These are phyloP conservation scores for Crax fasciolata DNA, from an alignment of 2,797 vertebrate species.

Conservation along the genomic window DNA sequence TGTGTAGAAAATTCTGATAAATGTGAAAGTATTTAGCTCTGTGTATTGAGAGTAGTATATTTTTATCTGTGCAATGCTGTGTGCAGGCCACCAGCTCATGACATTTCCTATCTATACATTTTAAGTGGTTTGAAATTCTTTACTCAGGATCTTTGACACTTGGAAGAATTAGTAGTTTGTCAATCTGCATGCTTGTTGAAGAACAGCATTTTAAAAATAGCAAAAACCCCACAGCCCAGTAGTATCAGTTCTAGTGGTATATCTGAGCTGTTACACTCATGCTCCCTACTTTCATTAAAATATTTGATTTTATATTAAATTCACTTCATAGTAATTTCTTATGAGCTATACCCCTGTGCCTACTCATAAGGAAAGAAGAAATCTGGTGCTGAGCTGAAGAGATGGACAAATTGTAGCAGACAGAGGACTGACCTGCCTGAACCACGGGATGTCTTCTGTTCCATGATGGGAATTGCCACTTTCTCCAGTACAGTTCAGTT, in stretches of 20 bases:
- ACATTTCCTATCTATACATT: constrained; percentile 81
- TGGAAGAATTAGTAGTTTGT: constrained; percentile 73
- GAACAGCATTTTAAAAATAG: constrained; percentile 48
- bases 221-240: constrained; percentile 47
- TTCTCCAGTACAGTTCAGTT: fast-evolving
- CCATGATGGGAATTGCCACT: neutral
- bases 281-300: constrained; percentile 76
- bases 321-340: constrained; percentile 43
- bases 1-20: constrained; percentile 81
- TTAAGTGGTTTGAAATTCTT: constrained; percentile 81
- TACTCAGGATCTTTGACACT: constrained; percentile 83
- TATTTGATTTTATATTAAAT: constrained; percentile 76
- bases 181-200: constrained; percentile 73
- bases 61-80: constrained; percentile 84
- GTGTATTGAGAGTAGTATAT: constrained; percentile 83
- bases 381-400: neutral
- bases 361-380: neutral
- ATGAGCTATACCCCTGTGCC: constrained; percentile 8
- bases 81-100: constrained; percentile 85
- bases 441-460: too few species aligned
- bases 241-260: constrained; percentile 71
- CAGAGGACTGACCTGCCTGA: too few species aligned
- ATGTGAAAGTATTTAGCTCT: constrained; percentile 84
- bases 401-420: neutral
- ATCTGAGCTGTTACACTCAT: constrained; percentile 70